Evolutionary conservation across 2,113 vertebrate species (phyloP), one percentile per base, ranked within the genome.

Genomic region (Thalassoma bifasciatum): DNA sequence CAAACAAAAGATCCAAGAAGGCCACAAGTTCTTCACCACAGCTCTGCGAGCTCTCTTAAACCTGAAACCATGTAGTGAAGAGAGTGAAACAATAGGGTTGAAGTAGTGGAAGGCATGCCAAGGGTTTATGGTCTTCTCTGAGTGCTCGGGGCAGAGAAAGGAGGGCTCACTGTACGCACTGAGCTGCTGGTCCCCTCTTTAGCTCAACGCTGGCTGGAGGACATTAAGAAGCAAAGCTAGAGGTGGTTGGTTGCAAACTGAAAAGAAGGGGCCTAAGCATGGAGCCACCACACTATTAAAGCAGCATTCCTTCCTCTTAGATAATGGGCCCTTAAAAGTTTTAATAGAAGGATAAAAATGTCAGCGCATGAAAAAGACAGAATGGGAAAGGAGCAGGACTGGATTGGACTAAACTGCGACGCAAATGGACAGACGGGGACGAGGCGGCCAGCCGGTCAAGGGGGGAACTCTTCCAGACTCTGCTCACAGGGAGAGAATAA

Each of bases 301-400:
- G 73, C 83, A 91, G 53, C 91, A 93, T 94, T 94, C 89, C 89
- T 93, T 93, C 83, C 88, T 81, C 82, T 89, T 79, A 89, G 91
- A 93, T 93, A 93, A 93, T 90, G 89, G 89, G 85, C 87, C 89
- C 85, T 91, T 94, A 92, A 93, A 93, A 91, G 66, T 85, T 92
- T 93, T 94, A 93, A 93, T 82, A 80, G 92, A 88, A 87, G 83
- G 87, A 93, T 93, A 93, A 93, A 94, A 94, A 94, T 91, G 88
- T 92, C 91, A 94, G 70, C 34, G 84, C 86, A 89, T 86, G 86
- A 86, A 93, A 92, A 87, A 78, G 78, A 80, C 78, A 87, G 78
- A 89, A 84, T 63, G 82, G 66, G 85, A 79, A 86, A 88, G 75
- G 63, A 79, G 74, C 72, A 56, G 65, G 72, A 76, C 74, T 8